Conservation (phyloP, 2,888 invertebrate genomes). For the Doris montereyensis region DNA sequence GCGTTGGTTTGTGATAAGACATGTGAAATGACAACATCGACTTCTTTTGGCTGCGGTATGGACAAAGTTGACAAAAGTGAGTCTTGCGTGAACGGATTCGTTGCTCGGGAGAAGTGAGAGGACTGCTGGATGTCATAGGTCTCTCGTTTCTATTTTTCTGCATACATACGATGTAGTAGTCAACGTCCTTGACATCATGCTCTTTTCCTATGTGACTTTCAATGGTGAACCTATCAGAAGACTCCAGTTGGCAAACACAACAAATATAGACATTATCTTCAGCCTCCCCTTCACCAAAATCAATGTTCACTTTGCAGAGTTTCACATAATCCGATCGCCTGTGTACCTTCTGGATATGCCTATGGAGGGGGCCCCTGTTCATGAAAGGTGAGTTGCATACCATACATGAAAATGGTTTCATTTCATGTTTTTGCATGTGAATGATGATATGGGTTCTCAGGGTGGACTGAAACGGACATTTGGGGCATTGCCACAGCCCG, state of each 20-base stretch:
- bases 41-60: conserved; percentile 75
- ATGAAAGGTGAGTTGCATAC: conserved; percentile 71
- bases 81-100: conserved; percentile 47
- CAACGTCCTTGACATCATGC: conserved; percentile 58
- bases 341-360: conserved; percentile 65
- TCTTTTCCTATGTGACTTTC: conserved; percentile 57
- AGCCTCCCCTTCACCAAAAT: conserved; percentile 5
- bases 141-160: conserved; percentile 16
- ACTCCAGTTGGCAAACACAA: conserved; percentile 57
- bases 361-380: conserved; percentile 70
- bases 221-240: conserved; percentile 52
- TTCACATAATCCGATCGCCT: conserved; percentile 50
- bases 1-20: conserved; percentile 80
- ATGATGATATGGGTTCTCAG: conserved; percentile 61
- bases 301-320: conserved; percentile 52
- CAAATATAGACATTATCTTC: conserved; percentile 48
- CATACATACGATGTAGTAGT: conserved; percentile 31
- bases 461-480: conserved; percentile 81
- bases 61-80: conserved; percentile 80
- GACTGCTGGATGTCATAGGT: neutral
- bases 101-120: neutral
- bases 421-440: conserved; percentile 62
- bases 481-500: conserved; percentile 85
- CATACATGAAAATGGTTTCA: conserved; percentile 66
- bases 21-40: conserved; percentile 75